phyloP scores from a whole-genome alignment of 2,888 invertebrate species.

The Limnephilus auricula region DNA sequence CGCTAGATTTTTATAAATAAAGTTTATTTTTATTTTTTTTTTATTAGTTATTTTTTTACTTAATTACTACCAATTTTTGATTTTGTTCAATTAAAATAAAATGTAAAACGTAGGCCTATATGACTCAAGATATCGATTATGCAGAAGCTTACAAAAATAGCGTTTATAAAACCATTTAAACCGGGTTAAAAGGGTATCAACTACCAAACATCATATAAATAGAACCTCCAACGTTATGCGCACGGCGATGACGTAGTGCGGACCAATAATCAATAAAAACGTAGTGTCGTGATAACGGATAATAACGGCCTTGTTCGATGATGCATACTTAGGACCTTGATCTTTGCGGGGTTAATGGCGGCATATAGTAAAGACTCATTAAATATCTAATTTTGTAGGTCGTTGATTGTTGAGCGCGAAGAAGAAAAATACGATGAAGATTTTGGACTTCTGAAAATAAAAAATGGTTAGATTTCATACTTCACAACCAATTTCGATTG shows the following conservation, averaged over 20 bases:
- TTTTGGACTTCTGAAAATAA: not conserved
- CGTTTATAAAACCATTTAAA: not conserved
- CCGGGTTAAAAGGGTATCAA: not conserved
- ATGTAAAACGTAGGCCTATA: no score
- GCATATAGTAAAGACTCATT: not conserved
- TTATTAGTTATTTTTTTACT: no score
- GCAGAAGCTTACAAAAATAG: not conserved
- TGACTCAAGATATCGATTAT: not conserved
- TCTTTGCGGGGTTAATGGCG: slow-evolving; percentile 27
- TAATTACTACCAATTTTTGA: no score
- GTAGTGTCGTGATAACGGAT: slow-evolving; percentile 21
- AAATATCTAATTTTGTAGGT: not conserved
- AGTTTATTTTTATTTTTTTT: no score
- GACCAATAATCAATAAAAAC: slow-evolving; percentile 28
- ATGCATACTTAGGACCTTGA: slow-evolving; percentile 5
- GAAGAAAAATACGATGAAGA: not conserved
- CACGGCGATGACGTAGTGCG: not conserved
- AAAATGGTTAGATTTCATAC: no score
- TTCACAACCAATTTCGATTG: no score
- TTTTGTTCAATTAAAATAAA: no score
- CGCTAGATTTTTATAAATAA: no score
- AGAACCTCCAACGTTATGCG: not conserved
- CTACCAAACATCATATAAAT: not conserved
- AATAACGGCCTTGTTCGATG: slow-evolving; percentile 19
- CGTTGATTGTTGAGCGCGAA: not conserved